phyloP scores from a whole-genome alignment of 2,888 invertebrate species.

The Plebejus melissa region DNA sequence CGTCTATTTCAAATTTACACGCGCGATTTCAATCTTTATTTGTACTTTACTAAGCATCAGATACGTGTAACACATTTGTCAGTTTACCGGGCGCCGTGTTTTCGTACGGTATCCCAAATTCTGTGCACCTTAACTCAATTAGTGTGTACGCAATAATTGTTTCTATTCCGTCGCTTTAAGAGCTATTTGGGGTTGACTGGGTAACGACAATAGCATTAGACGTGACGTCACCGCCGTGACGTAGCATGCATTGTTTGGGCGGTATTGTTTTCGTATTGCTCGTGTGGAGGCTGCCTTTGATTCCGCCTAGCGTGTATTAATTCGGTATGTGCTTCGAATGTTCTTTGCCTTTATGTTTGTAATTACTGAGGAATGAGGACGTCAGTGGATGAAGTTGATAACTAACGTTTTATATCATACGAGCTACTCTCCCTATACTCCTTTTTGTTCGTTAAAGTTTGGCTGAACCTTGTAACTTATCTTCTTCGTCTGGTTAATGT shows the following conservation, averaged over 20 bases:
- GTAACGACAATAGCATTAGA: constrained; percentile 17
- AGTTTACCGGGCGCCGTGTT: not conserved
- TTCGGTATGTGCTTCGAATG: constrained; percentile 32
- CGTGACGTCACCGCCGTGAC: constrained; percentile 38
- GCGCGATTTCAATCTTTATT: not conserved
- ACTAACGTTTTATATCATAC: too few species aligned
- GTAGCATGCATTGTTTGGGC: constrained; percentile 40
- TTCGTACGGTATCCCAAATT: constrained; percentile 30
- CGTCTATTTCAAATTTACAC: not conserved
- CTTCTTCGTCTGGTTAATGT: too few species aligned
- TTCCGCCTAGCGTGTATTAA: constrained; percentile 34
- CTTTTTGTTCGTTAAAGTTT: too few species aligned
- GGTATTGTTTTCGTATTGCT: constrained; percentile 37
- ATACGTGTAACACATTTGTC: not conserved
- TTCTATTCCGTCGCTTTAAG: constrained; percentile 13
- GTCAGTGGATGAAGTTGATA: too few species aligned
- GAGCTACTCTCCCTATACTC: too few species aligned
- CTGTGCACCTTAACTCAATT: constrained; percentile 32
- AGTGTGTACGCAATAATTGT: not conserved
- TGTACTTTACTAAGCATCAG: not conserved
- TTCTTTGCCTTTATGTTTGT: constrained; percentile 21
- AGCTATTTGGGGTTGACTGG: constrained; percentile 9
- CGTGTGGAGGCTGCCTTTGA: constrained; percentile 36
- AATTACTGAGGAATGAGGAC: constrained; percentile 3
- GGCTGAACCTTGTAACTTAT: too few species aligned